These are phyloP conservation scores for Eutolmus rufibarbis DNA, from an alignment of 2,888 invertebrate genomes.

Conservation along the genomic window DNA sequence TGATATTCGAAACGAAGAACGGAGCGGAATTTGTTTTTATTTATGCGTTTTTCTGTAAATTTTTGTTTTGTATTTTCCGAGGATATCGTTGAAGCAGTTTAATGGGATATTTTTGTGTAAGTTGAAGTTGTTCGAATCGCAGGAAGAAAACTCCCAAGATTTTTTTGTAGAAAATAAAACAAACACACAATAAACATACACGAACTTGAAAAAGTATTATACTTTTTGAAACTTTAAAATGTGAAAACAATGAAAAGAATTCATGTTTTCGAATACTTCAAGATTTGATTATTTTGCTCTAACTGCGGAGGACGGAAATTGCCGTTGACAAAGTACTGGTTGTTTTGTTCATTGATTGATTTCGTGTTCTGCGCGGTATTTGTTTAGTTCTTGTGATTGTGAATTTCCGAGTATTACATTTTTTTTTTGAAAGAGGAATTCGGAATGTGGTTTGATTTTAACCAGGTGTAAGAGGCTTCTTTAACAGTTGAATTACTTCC, in stretches of 20 bases:
- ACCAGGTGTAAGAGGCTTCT: background rate
- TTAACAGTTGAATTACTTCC: background rate
- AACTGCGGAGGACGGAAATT: background rate
- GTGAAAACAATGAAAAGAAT: background rate
- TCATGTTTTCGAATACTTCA: background rate
- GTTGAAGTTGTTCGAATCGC: background rate
- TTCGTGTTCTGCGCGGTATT: background rate
- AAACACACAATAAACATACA: background rate
- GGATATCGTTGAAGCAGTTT: background rate
- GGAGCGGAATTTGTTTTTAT: background rate
- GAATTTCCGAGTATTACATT: background rate
- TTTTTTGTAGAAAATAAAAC: background rate
- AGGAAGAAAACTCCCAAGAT: constrained; percentile 30
- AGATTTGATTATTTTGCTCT: background rate
- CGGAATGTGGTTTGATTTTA: background rate
- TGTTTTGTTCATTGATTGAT: background rate
- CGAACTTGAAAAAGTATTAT: background rate
- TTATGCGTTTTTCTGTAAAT: background rate
- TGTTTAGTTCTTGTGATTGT: background rate
- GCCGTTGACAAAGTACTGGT: background rate
- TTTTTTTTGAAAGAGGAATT: background rate
- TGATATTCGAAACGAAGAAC: constrained; percentile 5
- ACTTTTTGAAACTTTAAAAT: constrained; percentile 1
- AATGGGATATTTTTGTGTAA: background rate
- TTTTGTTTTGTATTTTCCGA: background rate